Conservation (phyloP, 2,888 invertebrate genomes). For the Polyommatus icarus region DNA sequence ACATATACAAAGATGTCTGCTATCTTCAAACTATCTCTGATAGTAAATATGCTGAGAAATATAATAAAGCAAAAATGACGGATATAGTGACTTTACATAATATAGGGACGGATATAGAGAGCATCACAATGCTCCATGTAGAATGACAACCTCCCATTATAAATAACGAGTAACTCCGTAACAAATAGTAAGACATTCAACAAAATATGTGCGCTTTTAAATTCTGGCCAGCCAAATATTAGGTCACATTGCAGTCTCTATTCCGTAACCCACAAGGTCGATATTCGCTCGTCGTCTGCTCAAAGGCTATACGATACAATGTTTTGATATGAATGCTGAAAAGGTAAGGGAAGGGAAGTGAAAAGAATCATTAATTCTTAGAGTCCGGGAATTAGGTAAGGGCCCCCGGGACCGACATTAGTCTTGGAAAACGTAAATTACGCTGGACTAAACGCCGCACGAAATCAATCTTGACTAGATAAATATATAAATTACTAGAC, state of each 20-base stretch:
- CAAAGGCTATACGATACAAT: conserved; percentile 27
- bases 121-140: neutral
- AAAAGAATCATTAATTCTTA: conserved; percentile 29
- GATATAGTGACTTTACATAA: neutral
- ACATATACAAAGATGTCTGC: neutral
- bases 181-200: conserved; percentile 30
- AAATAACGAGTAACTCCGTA: conserved; percentile 17
- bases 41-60: neutral
- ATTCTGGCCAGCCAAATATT: conserved; percentile 17
- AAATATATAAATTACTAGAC: no score
- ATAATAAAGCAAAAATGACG: neutral
- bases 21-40: neutral
- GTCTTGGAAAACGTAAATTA: neutral
- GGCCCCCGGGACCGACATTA: neutral
- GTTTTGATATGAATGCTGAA: conserved; percentile 25
- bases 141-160: neutral
- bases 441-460: neutral
- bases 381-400: conserved; percentile 15
- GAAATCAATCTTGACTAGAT: no score
- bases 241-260: conserved; percentile 20
- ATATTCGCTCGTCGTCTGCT: neutral
- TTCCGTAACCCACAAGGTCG: neutral
- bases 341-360: conserved; percentile 10
- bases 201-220: conserved; percentile 27
- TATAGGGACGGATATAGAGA: neutral